phyloP scores from a whole-genome alignment of 1,140 invertebrate species.

The Trialeurodes vaporariorum region DNA sequence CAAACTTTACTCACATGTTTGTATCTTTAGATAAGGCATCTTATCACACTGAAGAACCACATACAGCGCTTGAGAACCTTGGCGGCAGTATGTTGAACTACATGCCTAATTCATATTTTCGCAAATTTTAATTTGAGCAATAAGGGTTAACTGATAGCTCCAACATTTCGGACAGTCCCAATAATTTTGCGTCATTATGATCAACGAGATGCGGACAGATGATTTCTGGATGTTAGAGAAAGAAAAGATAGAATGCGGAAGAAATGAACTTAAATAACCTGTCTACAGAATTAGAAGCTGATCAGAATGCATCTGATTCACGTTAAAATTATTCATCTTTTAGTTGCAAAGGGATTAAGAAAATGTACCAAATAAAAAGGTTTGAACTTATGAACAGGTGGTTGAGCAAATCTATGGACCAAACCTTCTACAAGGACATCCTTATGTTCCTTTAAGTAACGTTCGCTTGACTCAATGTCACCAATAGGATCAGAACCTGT shows the following conservation, averaged over 20 bases:
- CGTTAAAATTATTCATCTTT: background rate
- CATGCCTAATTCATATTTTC: no score
- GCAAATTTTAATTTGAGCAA: no score
- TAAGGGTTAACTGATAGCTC: no score
- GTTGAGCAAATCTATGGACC: background rate
- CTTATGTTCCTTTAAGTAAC: background rate
- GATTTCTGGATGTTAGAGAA: no score
- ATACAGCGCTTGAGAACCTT: no score
- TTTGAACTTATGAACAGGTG: background rate
- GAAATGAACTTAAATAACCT: background rate
- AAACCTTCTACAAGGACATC: background rate
- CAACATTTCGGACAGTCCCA: no score
- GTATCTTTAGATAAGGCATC: no score
- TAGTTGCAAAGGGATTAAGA: background rate
- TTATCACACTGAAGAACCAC: no score
- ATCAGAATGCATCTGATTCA: background rate
- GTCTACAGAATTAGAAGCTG: background rate
- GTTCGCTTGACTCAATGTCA: background rate
- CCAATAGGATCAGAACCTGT: background rate
- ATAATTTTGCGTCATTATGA: no score
- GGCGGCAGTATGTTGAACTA: no score
- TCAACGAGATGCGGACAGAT: no score
- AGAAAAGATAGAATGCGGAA: background rate
- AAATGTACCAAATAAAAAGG: background rate
- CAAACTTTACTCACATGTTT: no score